Evolutionary conservation across 2,888 invertebrate species (phyloP), one percentile per base, ranked within the genome.

Genomic region (Synergus itoensis): DNA sequence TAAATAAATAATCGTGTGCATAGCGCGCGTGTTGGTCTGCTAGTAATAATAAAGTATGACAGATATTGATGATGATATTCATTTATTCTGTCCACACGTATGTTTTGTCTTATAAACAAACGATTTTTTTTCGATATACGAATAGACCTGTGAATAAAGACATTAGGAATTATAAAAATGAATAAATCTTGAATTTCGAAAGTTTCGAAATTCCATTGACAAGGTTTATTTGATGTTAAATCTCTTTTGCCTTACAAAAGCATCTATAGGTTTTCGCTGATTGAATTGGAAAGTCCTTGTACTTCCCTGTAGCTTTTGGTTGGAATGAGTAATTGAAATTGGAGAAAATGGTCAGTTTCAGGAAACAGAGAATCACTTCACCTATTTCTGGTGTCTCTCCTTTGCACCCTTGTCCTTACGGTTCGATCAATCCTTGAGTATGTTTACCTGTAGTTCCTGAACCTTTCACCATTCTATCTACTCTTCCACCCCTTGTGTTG

Each of bases 391-490:
- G 4, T 67, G 41, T 67, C 67, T 12, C 41, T 67, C 14, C 67
- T 21, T 18, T 14, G 12, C 1, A 14, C 73, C 43, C n/a, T 9
- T 78, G 82, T 82, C 85, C 87, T 88, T 86, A 87, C 86, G 84
- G 82, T 87, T 86, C 88, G 87, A 89, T 90, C 86, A 87, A 87
- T 84, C 87, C 85, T 86, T 90, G 89, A 90, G 89, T 89, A 90
- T 87, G 85, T 90, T 89, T 88, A 88, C 89, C 86, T 88, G 88
- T 88, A 87, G 85, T 86, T 85, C 83, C 76, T 82, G 77, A 77
- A 85, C 85, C 84, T 83, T 78, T 83, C 73, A 79, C 79, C 76
- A 80, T 63, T 48, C 73, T 69, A 57, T 69, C 75, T 65, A 77
- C 62, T 77, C 77, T 63, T 62, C 11, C 69, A 69, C 16, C 48